phyloP scores from a whole-genome alignment of 2,888 invertebrate genomes.

The Noctua fimbriata region DNA sequence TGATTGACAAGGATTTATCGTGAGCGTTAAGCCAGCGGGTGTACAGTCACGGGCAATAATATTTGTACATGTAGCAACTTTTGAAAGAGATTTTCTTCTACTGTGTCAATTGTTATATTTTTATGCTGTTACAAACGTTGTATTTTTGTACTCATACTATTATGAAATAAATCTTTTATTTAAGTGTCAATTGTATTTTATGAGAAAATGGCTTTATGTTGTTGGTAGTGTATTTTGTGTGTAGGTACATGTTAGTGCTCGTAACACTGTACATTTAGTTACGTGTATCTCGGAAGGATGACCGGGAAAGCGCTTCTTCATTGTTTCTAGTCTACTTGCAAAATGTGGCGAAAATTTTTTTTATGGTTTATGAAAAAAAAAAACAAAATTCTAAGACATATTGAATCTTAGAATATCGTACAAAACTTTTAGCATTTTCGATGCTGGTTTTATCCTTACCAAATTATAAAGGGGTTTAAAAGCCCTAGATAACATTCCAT shows the following conservation, averaged over 20 bases:
- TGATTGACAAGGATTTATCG: conserved; percentile 50
- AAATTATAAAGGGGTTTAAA: not conserved
- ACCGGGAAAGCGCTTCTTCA: not conserved
- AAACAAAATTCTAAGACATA: not conserved
- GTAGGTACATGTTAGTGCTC: too few relatives aligned
- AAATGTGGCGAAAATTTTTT: not conserved
- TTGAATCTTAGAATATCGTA: not conserved
- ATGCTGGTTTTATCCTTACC: not conserved
- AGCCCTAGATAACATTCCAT: not conserved
- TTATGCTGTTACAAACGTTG: not conserved
- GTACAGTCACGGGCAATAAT: not conserved
- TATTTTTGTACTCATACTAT: not conserved
- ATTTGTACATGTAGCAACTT: not conserved
- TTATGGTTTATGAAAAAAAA: not conserved
- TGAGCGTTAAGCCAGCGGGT: conserved; percentile 3
- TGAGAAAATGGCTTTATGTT: not conserved
- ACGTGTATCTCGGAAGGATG: not conserved
- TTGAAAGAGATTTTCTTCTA: not conserved
- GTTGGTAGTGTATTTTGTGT: not conserved
- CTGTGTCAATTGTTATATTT: not conserved
- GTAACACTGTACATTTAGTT: not conserved
- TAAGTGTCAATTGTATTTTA: not conserved
- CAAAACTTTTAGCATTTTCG: not conserved
- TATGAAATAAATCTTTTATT: not conserved
- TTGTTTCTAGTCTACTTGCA: not conserved